These are phyloP conservation scores for Epicampocera succincta DNA, from an alignment of 2,888 invertebrate species.

Conservation along the genomic window DNA sequence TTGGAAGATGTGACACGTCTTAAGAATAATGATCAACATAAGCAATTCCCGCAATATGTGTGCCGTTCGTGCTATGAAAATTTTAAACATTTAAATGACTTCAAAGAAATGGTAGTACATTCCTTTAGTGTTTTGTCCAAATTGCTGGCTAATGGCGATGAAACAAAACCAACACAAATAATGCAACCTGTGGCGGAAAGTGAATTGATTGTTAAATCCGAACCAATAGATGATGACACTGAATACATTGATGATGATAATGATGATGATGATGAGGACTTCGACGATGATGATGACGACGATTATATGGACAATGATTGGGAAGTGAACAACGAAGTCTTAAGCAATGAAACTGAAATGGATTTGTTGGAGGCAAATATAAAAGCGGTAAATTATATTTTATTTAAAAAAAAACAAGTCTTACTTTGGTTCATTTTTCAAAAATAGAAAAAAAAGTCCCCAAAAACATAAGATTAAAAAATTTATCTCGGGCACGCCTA, in stretches of 20 bases:
- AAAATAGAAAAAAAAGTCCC: no score
- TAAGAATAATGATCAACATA: slow-evolving; percentile 12
- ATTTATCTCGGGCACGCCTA: no score
- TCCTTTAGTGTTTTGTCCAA: slow-evolving; percentile 49
- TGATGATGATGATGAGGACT: not conserved
- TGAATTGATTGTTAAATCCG: slow-evolving; percentile 56
- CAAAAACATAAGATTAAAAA: no score
- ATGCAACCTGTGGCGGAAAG: not conserved
- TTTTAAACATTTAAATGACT: slow-evolving; percentile 57
- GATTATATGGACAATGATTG: slow-evolving; percentile 40
- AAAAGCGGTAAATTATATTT: slow-evolving; percentile 27
- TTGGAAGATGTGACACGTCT: slow-evolving; percentile 50
- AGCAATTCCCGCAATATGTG: slow-evolving; percentile 60
- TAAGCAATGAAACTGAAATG: slow-evolving; percentile 6
- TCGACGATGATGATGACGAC: slow-evolving; percentile 25
- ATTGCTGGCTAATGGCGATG: slow-evolving; percentile 12
- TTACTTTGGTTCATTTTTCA: no score
- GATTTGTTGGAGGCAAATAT: not conserved
- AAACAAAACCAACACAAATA: not conserved
- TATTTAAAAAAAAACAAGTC: not conserved
- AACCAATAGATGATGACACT: slow-evolving; percentile 36
- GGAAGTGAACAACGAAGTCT: slow-evolving; percentile 1
- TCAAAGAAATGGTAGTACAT: slow-evolving; percentile 60
- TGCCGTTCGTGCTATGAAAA: slow-evolving; percentile 67
- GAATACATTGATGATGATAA: slow-evolving; percentile 4